These are phyloP conservation scores for Prolemur simus DNA, from an alignment of 2,113 vertebrate species.

Conservation along the genomic window DNA sequence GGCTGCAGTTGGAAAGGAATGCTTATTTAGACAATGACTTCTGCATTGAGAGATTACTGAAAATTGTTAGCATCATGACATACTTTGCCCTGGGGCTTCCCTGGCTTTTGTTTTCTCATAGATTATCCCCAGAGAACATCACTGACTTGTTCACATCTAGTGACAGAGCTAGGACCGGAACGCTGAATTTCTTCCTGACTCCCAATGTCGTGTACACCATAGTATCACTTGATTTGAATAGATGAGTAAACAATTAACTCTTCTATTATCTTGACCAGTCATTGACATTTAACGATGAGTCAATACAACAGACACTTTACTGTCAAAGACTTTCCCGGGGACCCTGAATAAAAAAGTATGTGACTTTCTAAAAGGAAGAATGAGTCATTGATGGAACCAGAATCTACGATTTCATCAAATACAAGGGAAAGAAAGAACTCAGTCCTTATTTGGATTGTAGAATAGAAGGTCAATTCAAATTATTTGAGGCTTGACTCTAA, in stretches of 20 bases:
- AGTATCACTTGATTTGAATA: not conserved
- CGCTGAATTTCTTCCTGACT: not conserved
- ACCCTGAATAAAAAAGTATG: not conserved
- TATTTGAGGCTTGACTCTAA: not conserved
- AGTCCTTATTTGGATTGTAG: not conserved
- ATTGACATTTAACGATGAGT: slow-evolving; percentile 13
- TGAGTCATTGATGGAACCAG: not conserved
- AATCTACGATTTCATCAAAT: not conserved
- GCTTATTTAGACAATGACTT: slow-evolving; percentile 64
- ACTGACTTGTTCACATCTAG: not conserved
- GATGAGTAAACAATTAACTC: not conserved
- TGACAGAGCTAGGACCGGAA: not conserved
- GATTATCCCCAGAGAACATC: not conserved
- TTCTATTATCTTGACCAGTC: not conserved
- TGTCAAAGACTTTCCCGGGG: not conserved
- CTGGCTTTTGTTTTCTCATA: not conserved
- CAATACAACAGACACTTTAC: not conserved
- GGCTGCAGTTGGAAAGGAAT: slow-evolving; percentile 52
- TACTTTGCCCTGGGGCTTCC: not conserved
- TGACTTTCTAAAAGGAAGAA: slow-evolving; percentile 13
- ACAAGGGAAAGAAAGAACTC: not conserved
- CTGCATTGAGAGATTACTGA: not conserved
- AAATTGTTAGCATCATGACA: not conserved
- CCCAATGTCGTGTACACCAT: not conserved
- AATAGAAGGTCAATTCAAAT: not conserved